A percentile compares a stretch with the other conserved stretches of the same genome.
These are phyloP conservation scores for Oncorhynchus keta DNA, from an alignment of 2,113 vertebrate species.

Conservation along the genomic window DNA sequence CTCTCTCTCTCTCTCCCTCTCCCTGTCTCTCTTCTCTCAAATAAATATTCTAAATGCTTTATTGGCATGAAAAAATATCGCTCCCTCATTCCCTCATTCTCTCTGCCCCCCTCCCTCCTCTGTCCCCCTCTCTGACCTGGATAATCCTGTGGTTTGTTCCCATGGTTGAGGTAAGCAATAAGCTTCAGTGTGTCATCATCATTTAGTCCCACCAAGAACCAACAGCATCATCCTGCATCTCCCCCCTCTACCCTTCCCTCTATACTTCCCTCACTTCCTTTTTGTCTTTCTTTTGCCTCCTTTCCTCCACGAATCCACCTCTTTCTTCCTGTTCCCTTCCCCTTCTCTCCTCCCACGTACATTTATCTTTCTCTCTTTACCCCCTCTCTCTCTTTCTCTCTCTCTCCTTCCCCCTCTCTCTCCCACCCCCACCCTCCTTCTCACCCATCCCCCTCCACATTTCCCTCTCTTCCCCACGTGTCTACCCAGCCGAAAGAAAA, in stretches of 20 bases:
- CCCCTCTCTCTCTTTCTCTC: background rate
- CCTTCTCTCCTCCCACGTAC: background rate
- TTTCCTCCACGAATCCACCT: background rate
- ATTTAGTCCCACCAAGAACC: background rate
- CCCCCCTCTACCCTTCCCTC: conserved; percentile 23
- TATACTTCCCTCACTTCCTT: conserved; percentile 18
- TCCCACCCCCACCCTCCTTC: background rate
- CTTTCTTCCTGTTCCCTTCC: background rate
- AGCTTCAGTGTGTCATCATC: conserved; percentile 35
- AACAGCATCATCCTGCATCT: background rate
- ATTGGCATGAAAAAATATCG: background rate
- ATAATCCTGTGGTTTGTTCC: conserved; percentile 32
- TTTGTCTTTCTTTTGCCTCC: background rate
- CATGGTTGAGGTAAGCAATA: conserved; percentile 62
- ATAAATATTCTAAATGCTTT: no score
- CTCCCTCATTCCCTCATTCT: background rate
- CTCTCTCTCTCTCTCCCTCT: background rate
- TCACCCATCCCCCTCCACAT: background rate
- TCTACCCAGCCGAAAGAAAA: conserved; percentile 48
- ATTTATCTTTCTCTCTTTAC: background rate
- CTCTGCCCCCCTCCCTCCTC: conserved; percentile 34
- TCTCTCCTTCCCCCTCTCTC: conserved; percentile 4
- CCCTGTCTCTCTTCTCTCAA: background rate
- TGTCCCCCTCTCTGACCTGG: conserved; percentile 35
- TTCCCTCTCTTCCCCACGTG: conserved; percentile 54